Conservation (phyloP, 2,797 vertebrate genomes). For the Clarias laeviceps region DNA sequence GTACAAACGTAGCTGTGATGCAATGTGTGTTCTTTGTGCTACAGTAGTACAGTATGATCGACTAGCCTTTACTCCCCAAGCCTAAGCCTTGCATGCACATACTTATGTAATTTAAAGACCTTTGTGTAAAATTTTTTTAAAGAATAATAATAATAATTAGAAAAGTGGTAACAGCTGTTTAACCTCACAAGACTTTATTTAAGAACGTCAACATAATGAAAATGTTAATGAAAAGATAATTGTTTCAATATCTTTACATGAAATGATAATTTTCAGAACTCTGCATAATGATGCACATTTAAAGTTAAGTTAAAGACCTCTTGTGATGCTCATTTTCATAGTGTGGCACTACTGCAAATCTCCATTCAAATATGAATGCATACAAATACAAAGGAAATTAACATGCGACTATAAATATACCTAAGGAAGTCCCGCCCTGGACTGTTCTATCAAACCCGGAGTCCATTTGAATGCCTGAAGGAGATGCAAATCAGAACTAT, state of each 20-base stretch:
- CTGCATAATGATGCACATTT: neutral
- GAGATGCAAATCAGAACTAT: neutral
- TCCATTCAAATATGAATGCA: neutral
- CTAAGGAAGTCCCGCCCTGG: neutral
- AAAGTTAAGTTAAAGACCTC: neutral
- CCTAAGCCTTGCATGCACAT: no score
- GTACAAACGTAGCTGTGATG: no score
- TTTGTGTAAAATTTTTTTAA: neutral
- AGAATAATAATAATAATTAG: neutral
- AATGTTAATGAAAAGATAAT: no score
- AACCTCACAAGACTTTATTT: neutral
- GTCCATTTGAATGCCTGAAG: slow-evolving; percentile 10
- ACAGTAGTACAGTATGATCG: no score
- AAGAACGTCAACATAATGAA: neutral
- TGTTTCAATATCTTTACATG: neutral
- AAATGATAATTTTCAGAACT: neutral
- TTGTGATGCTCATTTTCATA: neutral
- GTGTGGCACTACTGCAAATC: neutral
- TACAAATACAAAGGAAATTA: neutral
- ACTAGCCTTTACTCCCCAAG: no score
- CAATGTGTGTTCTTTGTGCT: no score
- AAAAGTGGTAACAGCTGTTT: neutral
- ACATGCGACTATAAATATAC: neutral
- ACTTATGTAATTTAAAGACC: neutral
- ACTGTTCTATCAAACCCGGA: neutral